phyloP scores from a whole-genome alignment of 2,113 vertebrate species.

The Entomyzon cyanotis region DNA sequence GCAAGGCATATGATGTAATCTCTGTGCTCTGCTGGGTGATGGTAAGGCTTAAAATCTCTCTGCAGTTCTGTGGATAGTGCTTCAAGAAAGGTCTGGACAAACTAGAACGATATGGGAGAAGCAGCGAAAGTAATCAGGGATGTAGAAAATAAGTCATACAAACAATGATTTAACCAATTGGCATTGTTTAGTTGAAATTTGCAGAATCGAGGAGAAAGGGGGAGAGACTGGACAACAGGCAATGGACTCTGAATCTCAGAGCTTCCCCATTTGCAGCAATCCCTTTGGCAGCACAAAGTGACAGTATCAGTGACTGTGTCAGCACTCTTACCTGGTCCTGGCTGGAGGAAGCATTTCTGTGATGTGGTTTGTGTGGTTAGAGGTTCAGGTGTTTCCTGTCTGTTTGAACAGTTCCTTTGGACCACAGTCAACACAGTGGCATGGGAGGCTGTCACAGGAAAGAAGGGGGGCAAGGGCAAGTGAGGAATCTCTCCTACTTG shows the following conservation, averaged over 20 bases:
- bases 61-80: background rate
- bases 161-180: background rate
- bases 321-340: background rate
- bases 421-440: background rate
- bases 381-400: background rate
- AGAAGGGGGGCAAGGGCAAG: background rate
- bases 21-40: background rate
- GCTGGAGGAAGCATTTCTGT: background rate
- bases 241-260: background rate
- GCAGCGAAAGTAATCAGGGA: background rate
- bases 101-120: background rate
- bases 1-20: slow-evolving; percentile 53
- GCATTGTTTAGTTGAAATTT: background rate
- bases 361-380: background rate
- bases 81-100: background rate
- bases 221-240: background rate
- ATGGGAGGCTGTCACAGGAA: background rate
- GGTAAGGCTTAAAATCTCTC: background rate
- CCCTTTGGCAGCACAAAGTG: background rate
- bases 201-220: background rate
- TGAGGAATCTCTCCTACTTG: background rate
- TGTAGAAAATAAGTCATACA: background rate
- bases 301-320: background rate
- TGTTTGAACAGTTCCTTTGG: background rate
- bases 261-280: background rate